Evolutionary conservation across 2,888 invertebrate species (phyloP).

Genomic region (Leptogaster cylindrica): DNA sequence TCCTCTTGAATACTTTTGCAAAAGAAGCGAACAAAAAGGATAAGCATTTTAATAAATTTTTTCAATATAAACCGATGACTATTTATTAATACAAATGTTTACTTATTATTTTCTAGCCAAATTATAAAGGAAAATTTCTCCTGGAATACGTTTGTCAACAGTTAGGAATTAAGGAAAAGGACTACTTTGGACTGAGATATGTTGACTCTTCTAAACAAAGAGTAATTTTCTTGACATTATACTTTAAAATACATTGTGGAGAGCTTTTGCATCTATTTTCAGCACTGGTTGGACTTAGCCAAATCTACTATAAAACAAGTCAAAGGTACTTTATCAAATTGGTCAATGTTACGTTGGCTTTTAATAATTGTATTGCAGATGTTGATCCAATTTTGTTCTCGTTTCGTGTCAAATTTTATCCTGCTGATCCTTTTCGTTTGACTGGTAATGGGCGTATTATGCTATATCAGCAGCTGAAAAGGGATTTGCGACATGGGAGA

Average conservation of each 20-base stretch:
- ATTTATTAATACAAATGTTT: not conserved
- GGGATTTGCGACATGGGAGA: slow-evolving; percentile 93
- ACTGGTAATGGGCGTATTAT: slow-evolving; percentile 96
- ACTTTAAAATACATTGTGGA: not conserved
- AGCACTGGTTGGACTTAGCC: slow-evolving; percentile 94
- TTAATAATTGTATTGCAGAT: slow-evolving; percentile 68
- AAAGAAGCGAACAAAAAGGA: not conserved
- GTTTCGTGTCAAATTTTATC: slow-evolving; percentile 97
- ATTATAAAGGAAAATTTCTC: slow-evolving; percentile 87
- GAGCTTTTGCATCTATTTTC: slow-evolving; percentile 49
- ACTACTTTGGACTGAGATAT: slow-evolving; percentile 93
- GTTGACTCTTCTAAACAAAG: slow-evolving; percentile 88
- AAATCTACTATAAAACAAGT: slow-evolving; percentile 91
- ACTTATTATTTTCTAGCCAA: slow-evolving; percentile 67
- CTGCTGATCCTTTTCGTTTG: slow-evolving; percentile 89
- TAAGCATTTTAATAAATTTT: not conserved
- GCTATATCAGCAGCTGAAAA: slow-evolving; percentile 92
- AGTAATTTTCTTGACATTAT: slow-evolving; percentile 71
- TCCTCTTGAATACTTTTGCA: too few relatives aligned
- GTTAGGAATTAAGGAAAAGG: slow-evolving; percentile 88
- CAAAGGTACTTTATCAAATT: slow-evolving; percentile 67
- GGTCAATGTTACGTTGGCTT: not conserved
- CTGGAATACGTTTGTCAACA: slow-evolving; percentile 90
- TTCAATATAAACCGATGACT: not conserved
- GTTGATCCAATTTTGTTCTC: slow-evolving; percentile 91